Base-by-base conservation (phyloP, 2,888 invertebrate genomes). In the Agrotis puta region DNA sequence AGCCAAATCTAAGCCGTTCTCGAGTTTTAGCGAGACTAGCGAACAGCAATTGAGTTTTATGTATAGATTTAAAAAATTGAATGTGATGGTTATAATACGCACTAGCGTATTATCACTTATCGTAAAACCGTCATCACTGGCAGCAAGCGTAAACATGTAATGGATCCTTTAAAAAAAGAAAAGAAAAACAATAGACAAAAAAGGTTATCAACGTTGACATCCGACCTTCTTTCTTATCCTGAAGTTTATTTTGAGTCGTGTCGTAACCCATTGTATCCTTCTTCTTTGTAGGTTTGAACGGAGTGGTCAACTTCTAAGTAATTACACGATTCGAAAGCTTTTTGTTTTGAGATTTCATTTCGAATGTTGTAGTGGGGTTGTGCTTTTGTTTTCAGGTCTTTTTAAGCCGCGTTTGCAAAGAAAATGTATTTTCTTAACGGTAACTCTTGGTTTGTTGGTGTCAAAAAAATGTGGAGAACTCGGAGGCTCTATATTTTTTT, bases 241-340 rank as follows among this genome's bases (percentile, higher is more conserved):
- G 43, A 33, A 58, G 53, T 43, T 50, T 67, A 47, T 82, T 71
- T 68, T 48, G 24, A 45, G 22, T 71, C 14, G 43, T 50, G 20
- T 27, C 43, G 54, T 51, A 64, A 48, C 14, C 64, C 58, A 64
- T 74, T 75, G 63, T 83, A 56, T 70, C 65, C 43, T 51, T 39
- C 59, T 14, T 57, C 22, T 73, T 76, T 71, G 64, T 59, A 67
- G 54, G 50, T 74, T 73, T 63, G 22, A 73, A 24, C 43, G n/a
- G 68, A 73, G 47, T 54, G 24, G 70, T 48, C 53, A 68, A 53
- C 64, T 63, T 65, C 45, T 57, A 64, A 77, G 72, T 74, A 82
- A 84, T 65, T 70, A 64, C 67, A 58, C 39, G 59, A 64, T 81
- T 56, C 73, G 18, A 47, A 62, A 65, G 27, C 27, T 67, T 65